Evolutionary conservation across 2,113 vertebrate genomes (phyloP), one percentile per base, ranked within the genome.

Genomic region (Notothenia rossii): DNA sequence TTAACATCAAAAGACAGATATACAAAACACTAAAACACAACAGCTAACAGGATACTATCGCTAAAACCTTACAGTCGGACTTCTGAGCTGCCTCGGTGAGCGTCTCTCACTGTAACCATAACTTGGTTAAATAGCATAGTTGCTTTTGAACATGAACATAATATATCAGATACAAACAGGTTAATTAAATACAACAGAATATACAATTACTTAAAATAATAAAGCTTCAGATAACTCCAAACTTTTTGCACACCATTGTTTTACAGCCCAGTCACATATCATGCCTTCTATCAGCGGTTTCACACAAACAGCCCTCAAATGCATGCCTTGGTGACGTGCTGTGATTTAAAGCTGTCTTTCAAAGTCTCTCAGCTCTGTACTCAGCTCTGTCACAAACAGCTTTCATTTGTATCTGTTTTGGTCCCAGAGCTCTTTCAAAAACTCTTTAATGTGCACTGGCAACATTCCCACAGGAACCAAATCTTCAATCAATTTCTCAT

Each of bases 361-460:
- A 71, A 54, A 75, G 58, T 67, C 25, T 61, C 10, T 29, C 36
- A 49, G 58, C 69, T 69, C 56, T 65, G 49, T 36, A 51, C 22
- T 65, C 65, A 48, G 46, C 54, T 43, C 11, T 7, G 5, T 60
- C 60, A 60, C 58, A 64, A 74, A 74, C 74, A 62, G 62, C 78
- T 82, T 78, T 73, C 43, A 78, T 71, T 67, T 81, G 17, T 66
- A 60, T 65, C 54, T 75, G 29, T 55, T 33, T 66, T 45, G 20
- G 51, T 75, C 55, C 66, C 60, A 22, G 6, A 50, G 66, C 72
- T 45, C 64, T 63, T 67, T 53, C 8, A 49, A 64, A 75, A 63
- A n/a, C 48, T 11, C 62, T 51, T 49, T 33, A 29, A 58, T 22
- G 20, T 63, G 33, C 49, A 8, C 14, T 36, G 46, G 45, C 45